Evolutionary conservation across 2,797 vertebrate species (phyloP), one percentile per base, ranked within the genome.

Genomic region (Eidolon dupreanum): DNA sequence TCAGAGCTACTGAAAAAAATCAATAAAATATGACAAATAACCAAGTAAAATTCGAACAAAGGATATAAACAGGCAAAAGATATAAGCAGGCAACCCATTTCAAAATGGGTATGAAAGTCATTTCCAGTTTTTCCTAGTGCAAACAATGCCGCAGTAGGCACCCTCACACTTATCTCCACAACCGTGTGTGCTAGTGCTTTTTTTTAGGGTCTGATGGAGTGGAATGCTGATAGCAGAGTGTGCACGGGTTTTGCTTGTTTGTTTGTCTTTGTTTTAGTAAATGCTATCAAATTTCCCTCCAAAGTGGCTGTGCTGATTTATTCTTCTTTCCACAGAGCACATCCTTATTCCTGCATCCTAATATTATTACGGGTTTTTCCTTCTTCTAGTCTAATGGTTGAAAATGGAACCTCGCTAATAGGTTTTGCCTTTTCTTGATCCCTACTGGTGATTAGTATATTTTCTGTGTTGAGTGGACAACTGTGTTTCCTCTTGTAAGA

Each of bases 21-120:
- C 46, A 74, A 66, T 16, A 68, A 89, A 88, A 88, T 43, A 74
- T 82, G 43, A 36, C 28, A 68, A 63, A 68, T 55, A 66, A 6
- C 22, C n/a, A 92, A 84, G 22, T 81, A 66, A 75, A 75, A 43
- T 51, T 53, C 33, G 33, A 86, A 24, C 31, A 94, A 91, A 70
- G 1, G 57, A 36, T 57, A 61, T 49, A 38, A 88, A 22, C 8
- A 77, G n/a, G 8, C 13, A 87, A 91, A 70, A 1, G 63, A 36
- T 68, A 61, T 55, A 38, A 88, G 19, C 10, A 77, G n/a, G 8
- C 13, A 87, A 49, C 49, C 4, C 15, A 49, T 49, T 49, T 49
- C 49, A 55, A 84, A 12, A 55, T 75, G 43, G 31, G 3, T 65
- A 59, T 10, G 71, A 26, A 65, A 74, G 49, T 49, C 38, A 8